Percentiles rank a stretch among this genome's conserved stretches.
Evolutionary conservation across 2,888 invertebrate species (phyloP).

Genomic region (Ferdinandea cuprea): DNA sequence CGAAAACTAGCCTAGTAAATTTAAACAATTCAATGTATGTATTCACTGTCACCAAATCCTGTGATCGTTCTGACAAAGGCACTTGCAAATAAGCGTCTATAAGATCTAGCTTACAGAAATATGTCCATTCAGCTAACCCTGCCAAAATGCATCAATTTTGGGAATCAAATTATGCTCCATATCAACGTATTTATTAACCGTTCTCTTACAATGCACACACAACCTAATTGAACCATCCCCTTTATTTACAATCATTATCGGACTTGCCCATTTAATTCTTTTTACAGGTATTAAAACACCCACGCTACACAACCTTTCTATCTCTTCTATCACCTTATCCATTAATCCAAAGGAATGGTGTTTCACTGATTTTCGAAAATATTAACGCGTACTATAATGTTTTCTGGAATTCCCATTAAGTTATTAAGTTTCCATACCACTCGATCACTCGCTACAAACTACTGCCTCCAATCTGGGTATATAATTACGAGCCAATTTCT

Average conservation of each 20-base stretch:
- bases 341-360: constrained; percentile 24
- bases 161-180: constrained; percentile 76
- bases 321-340: constrained; percentile 37
- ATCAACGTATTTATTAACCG: constrained; percentile 63
- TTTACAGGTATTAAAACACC: constrained; percentile 70
- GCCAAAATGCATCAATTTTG: too few relatives aligned
- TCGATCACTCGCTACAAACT: constrained; percentile 5
- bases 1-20: too few relatives aligned
- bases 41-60: constrained; percentile 75
- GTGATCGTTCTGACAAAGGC: constrained; percentile 64
- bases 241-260: constrained; percentile 71
- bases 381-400: background rate
- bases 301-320: too few relatives aligned
- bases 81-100: constrained; percentile 75
- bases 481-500: too few relatives aligned
- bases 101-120: constrained; percentile 68
- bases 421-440: background rate
- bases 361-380: constrained; percentile 21
- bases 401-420: background rate
- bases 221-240: constrained; percentile 75
- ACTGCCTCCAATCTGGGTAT: background rate
- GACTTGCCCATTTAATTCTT: constrained; percentile 76
- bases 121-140: constrained; percentile 70
- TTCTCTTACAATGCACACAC: constrained; percentile 78
- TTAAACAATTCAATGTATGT: too few relatives aligned